These are phyloP conservation scores for Erannis defoliaria DNA, from an alignment of 2,888 invertebrate species.

Conservation along the genomic window DNA sequence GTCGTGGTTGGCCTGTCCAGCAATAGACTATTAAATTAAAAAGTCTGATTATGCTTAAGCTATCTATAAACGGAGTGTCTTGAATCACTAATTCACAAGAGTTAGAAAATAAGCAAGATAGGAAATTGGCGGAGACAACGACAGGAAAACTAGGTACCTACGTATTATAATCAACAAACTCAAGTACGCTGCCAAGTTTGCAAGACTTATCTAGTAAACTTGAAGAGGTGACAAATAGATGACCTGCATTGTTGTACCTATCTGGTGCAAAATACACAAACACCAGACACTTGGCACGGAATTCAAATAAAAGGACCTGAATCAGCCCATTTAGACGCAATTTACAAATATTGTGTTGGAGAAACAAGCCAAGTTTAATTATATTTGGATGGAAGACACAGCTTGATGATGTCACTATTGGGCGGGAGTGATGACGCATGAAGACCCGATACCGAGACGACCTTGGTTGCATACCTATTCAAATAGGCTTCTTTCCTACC, in stretches of 20 bases:
- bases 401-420: conserved; percentile 49
- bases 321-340: conserved; percentile 13
- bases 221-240: conserved; percentile 5
- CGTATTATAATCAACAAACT: background rate
- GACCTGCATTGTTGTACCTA: background rate
- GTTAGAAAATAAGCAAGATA: background rate
- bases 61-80: background rate
- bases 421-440: conserved; percentile 57
- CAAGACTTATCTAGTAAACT: conserved; percentile 1
- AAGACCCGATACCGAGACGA: conserved; percentile 53
- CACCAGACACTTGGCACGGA: background rate
- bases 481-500: conserved; percentile 45
- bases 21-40: too few species aligned
- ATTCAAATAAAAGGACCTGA: conserved; percentile 3
- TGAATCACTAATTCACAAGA: conserved; percentile 3
- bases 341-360: conserved; percentile 9
- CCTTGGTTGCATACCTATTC: conserved; percentile 56
- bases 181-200: conserved; percentile 11
- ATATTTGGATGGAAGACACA: conserved; percentile 24
- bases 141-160: conserved; percentile 4
- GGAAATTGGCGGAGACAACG: conserved; percentile 2
- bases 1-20: too few species aligned
- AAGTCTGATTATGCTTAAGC: too few species aligned
- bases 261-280: background rate
- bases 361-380: conserved; percentile 25